Evolutionary conservation across 2,888 invertebrate genomes (phyloP).

Genomic region (Drosophila picticornis): DNA sequence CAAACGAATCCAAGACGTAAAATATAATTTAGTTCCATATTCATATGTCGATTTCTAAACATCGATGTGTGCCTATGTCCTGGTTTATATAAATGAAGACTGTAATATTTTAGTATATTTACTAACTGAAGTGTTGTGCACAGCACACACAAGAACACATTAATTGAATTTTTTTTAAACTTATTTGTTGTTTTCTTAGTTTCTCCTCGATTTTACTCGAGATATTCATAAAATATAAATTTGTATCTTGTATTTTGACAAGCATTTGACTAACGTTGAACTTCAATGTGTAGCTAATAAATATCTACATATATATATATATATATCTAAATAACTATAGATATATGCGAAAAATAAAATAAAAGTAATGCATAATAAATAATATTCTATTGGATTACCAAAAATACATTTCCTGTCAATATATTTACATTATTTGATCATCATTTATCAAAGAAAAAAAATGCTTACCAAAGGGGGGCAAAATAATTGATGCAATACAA

Average conservation of each 20-base stretch:
- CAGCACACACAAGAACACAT: neutral
- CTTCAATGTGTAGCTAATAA: neutral
- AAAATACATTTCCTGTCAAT: slow-evolving; percentile 12
- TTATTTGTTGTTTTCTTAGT: neutral
- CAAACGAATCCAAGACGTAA: neutral
- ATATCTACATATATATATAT: too few species aligned
- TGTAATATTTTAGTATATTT: neutral
- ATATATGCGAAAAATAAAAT: neutral
- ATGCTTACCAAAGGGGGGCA: neutral
- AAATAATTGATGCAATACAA: slow-evolving; percentile 10
- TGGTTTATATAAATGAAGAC: neutral
- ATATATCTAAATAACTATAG: neutral
- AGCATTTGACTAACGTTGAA: too few species aligned
- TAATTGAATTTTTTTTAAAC: neutral
- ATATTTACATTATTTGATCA: neutral
- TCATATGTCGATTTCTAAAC: neutral
- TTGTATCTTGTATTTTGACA: neutral
- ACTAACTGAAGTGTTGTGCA: neutral
- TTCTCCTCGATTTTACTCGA: neutral
- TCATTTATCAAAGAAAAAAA: slow-evolving; percentile 8
- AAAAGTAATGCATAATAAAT: neutral
- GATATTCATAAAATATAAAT: neutral
- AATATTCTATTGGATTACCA: neutral
- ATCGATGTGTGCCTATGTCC: neutral
- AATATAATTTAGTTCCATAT: slow-evolving; percentile 9